Conservation (phyloP, 2,797 vertebrate genomes). For the Cryptoprocta ferox region DNA sequence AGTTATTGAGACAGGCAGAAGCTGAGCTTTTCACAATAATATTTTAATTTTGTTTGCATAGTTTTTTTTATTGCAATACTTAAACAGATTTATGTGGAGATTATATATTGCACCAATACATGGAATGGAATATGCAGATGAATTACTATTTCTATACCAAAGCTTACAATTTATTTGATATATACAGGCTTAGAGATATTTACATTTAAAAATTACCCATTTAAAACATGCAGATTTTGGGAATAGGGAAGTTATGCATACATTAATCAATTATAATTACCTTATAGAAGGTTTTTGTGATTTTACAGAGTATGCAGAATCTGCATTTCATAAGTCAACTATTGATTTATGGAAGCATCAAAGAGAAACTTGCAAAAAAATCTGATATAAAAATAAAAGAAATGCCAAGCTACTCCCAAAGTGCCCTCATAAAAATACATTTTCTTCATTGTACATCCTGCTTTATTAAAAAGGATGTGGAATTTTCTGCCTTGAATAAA, state of each 20-base stretch:
- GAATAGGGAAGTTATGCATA: background rate
- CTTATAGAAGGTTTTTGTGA: background rate
- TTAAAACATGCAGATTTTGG: constrained; percentile 52
- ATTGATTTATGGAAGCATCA: constrained; percentile 14
- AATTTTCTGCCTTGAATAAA: constrained; percentile 31
- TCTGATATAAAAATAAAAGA: constrained; percentile 57
- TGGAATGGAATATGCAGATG: background rate
- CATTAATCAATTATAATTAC: background rate
- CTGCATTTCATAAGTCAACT: background rate
- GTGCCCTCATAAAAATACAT: constrained; percentile 21
- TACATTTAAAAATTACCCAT: background rate
- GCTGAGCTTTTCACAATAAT: background rate
- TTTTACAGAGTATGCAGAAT: background rate
- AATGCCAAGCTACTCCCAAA: constrained; percentile 31
- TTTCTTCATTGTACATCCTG: constrained; percentile 20
- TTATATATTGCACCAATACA: background rate
- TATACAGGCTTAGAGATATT: background rate
- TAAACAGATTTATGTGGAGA: background rate
- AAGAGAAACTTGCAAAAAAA: background rate
- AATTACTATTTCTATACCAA: constrained; percentile 15
- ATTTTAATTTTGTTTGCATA: background rate
- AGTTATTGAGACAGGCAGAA: background rate
- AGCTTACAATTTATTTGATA: constrained; percentile 12
- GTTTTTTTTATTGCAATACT: background rate
- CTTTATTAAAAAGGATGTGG: constrained; percentile 51